phyloP scores from a whole-genome alignment of 1,140 invertebrate species.

The Dendroctonus ponderosae region DNA sequence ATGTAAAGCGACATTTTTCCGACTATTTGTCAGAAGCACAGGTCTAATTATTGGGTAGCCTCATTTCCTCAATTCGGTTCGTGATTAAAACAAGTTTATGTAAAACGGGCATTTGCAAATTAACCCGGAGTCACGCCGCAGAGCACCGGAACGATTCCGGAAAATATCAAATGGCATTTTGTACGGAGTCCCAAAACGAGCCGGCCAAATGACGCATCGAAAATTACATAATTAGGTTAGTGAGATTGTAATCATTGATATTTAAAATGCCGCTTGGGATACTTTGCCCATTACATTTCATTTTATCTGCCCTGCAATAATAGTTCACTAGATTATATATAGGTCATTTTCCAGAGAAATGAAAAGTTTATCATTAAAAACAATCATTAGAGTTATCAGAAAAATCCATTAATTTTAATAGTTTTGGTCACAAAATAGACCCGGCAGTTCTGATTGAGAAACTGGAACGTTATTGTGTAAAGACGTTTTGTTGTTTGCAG shows the following conservation, averaged over 20 bases:
- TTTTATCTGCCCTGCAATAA: too few relatives aligned
- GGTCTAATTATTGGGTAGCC: constrained; percentile 17
- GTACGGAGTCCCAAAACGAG: constrained; percentile 13
- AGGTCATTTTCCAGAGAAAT: too few relatives aligned
- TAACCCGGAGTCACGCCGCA: constrained; percentile 24
- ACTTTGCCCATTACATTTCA: too few relatives aligned
- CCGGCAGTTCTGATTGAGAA: too few relatives aligned
- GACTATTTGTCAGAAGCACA: neutral
- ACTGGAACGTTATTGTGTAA: too few relatives aligned
- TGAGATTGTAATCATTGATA: constrained; percentile 21
- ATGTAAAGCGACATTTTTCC: too few relatives aligned
- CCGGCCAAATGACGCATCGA: constrained; percentile 17
- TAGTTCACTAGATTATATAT: too few relatives aligned
- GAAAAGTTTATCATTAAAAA: too few relatives aligned
- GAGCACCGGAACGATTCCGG: constrained; percentile 22
- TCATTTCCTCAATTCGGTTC: constrained; percentile 10
- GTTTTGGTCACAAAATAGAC: too few relatives aligned
- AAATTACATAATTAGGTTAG: constrained; percentile 23
- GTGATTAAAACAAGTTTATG: constrained; percentile 29
- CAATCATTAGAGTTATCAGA: too few relatives aligned
- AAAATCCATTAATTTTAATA: too few relatives aligned
- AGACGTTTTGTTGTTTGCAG: too few relatives aligned
- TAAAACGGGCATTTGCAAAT: constrained; percentile 30
- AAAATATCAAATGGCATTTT: constrained; percentile 25
- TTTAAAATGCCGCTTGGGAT: constrained; percentile 5